A percentile compares a stretch with the other conserved stretches of the same genome.
Evolutionary conservation across 2,113 vertebrate species (phyloP).

Genomic region (Nesospiza acunhae): DNA sequence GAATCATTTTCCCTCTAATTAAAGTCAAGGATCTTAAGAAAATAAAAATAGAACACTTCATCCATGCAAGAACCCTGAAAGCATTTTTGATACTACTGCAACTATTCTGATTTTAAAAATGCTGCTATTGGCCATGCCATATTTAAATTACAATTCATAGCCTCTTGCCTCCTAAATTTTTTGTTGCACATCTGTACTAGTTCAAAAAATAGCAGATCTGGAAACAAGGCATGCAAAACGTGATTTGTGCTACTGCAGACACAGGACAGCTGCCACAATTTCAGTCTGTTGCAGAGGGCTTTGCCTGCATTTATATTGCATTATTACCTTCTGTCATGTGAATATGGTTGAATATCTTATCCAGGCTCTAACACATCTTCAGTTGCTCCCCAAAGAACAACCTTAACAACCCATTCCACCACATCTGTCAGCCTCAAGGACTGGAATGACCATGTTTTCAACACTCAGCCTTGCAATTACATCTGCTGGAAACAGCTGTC

Average conservation of each 20-base stretch:
- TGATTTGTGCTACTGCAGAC: background rate
- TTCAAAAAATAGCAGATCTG: background rate
- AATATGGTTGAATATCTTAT: background rate
- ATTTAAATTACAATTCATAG: background rate
- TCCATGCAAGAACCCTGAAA: background rate
- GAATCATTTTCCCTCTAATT: background rate
- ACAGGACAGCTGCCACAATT: background rate
- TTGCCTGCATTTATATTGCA: background rate
- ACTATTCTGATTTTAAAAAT: background rate
- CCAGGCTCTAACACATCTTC: background rate
- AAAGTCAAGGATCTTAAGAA: background rate
- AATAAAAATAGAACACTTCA: background rate
- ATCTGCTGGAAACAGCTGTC: background rate
- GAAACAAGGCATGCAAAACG: background rate
- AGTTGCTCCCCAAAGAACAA: background rate
- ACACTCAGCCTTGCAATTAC: background rate
- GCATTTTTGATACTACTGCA: background rate
- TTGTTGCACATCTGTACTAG: background rate
- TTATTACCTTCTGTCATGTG: background rate
- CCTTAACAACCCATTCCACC: background rate
- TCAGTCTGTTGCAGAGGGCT: background rate
- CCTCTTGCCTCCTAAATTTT: background rate
- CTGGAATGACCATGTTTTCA: background rate
- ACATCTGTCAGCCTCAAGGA: background rate
- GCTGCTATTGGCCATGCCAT: background rate